Base-by-base conservation (phyloP, 2,888 invertebrate genomes). In the Pheosia gnoma region DNA sequence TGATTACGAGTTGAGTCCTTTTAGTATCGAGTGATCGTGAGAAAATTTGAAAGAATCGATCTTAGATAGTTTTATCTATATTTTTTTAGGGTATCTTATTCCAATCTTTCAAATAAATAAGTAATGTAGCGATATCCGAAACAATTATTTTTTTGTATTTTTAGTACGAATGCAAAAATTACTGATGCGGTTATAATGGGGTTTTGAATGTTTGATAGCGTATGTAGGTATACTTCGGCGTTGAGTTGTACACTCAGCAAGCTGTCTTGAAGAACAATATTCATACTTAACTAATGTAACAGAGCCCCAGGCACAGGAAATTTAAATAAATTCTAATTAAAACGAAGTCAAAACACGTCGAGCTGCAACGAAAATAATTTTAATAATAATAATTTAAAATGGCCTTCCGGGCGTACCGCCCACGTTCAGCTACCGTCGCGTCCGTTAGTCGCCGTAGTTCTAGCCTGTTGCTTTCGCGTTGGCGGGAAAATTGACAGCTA, bases 401-500 rank as follows among this genome's bases (percentile, higher is more conserved):
- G 6, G 55, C 55, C 39, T 25, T 13, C 55, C 39, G 11, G 55
- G 55, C 53, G 6, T 51, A 3, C n/a, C 53, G 8, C 55, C 55
- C 13, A 55, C 55, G 36, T 11, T 4, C 39, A 13, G 55, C 55
- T 55, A 11, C 55, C 55, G 55, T 55, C 25, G 25, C 25, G 25
- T 25, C 25, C 25, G 25, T 55, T 39, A 8, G 4, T 10, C 4
- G 8, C 37, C 51, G 25, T 7, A 13, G 39, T 8, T 53, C 39
- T 39, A 55, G 55, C 55, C 55, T 55, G 55, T 39, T 39, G 55
- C 55, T 36, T 6, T 25, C 25, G 25, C 25, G 55, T 55, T 55
- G 55, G 55, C 55, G 39, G 55, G 55, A 55, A 55, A 39, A 55
- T 9, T 53, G 36, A 39, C 54, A n/a, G 54, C 54, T 10, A 53